Percentiles rank a stretch among this genome's conserved stretches.
Evolutionary conservation across 2,888 invertebrate species (phyloP).

Genomic region (Nephrotoma flavescens): DNA sequence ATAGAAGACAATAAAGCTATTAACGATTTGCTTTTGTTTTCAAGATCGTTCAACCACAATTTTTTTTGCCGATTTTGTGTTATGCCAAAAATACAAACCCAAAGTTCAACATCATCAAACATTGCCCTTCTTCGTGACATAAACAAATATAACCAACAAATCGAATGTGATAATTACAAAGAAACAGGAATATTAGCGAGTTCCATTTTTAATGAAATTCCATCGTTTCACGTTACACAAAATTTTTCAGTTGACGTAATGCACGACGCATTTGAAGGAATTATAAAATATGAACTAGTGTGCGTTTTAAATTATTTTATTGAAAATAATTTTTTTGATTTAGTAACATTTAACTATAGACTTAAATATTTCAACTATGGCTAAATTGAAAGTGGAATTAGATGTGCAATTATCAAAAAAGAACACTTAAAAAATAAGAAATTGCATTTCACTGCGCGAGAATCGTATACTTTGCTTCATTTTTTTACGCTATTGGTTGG

Average conservation of each 20-base stretch:
- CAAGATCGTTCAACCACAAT: slow-evolving; percentile 11
- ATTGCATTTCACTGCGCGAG: slow-evolving; percentile 10
- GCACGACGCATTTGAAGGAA: slow-evolving; percentile 11
- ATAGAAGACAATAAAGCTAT: slow-evolving; percentile 3
- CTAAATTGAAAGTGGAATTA: slow-evolving; percentile 10
- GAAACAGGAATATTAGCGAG: slow-evolving; percentile 10
- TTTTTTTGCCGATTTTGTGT: slow-evolving; percentile 11
- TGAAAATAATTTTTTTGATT: slow-evolving; percentile 7
- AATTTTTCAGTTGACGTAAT: slow-evolving; percentile 12
- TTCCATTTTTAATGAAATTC: slow-evolving; percentile 11
- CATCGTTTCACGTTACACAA: slow-evolving; percentile 11
- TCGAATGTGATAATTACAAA: slow-evolving; percentile 6
- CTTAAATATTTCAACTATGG: slow-evolving; percentile 11
- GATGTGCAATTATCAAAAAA: background rate
- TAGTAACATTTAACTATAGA: slow-evolving; percentile 10
- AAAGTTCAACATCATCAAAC: no score
- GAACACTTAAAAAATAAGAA: slow-evolving; percentile 10
- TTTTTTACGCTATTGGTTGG: slow-evolving; percentile 9
- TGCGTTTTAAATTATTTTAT: slow-evolving; percentile 4
- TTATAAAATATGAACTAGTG: slow-evolving; percentile 9
- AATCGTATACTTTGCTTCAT: slow-evolving; percentile 10
- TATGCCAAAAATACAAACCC: background rate
- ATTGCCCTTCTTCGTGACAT: background rate
- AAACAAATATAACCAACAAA: slow-evolving; percentile 5
- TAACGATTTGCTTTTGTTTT: slow-evolving; percentile 10